Percentiles rank a stretch among this genome's conserved stretches.
Evolutionary conservation across 2,888 invertebrate species (phyloP).

Genomic region (Chalcis sispes): DNA sequence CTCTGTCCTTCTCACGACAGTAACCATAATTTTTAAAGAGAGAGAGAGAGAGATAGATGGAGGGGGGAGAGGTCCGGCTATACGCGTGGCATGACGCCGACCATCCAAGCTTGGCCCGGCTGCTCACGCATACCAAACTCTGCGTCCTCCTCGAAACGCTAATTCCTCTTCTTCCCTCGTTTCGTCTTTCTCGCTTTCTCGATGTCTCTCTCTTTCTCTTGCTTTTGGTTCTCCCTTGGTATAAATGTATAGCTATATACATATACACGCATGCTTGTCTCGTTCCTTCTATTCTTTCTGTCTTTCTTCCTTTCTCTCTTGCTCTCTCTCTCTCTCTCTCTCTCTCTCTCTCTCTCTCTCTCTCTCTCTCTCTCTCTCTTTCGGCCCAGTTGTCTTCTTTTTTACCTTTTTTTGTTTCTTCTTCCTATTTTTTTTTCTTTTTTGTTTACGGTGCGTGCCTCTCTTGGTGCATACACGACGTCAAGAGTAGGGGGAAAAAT

Average conservation of each 20-base stretch:
- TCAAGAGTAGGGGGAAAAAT: no score
- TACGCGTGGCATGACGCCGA: constrained; percentile 71
- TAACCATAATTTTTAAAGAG: constrained; percentile 72
- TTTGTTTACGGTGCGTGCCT: no score
- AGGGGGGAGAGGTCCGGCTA: neutral
- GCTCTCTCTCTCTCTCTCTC: neutral
- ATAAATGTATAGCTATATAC: no score
- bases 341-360: constrained; percentile 6
- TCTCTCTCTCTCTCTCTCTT: neutral
- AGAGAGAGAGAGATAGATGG: constrained; percentile 57
- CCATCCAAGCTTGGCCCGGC: constrained; percentile 66
- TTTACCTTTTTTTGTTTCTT: no score
- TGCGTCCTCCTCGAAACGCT: neutral
- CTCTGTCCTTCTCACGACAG: constrained; percentile 65
- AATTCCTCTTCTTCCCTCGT: neutral
- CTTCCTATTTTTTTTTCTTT: no score
- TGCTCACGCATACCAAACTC: neutral
- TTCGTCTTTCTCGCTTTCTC: neutral
- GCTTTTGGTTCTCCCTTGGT: neutral
- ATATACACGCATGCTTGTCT: no score
- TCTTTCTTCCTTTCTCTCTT: neutral
- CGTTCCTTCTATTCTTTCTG: no score
- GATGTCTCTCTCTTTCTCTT: neutral
- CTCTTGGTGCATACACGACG: no score
- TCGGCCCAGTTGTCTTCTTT: neutral